Base-by-base conservation (phyloP, 1,140 invertebrate species). In the Hetaerina americana region DNA sequence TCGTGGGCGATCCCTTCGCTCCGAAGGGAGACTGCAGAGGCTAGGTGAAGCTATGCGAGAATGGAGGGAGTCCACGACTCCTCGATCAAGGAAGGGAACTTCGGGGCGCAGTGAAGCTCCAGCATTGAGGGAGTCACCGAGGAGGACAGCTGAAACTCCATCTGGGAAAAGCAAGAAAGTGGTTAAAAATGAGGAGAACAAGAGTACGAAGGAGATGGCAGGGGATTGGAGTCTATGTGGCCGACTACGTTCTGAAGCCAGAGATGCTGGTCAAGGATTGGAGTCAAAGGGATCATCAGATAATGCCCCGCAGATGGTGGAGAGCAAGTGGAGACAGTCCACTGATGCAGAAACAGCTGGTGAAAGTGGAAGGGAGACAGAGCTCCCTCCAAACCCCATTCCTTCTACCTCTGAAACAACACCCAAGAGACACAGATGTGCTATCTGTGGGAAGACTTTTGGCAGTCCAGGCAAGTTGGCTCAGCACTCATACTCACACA, bases 401-500 rank as follows among this genome's bases (percentile, higher is more conserved):
- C 40, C 40, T 57, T 57, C 40, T 12, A 57, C 40, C 1, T 57
- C 40, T 18, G 40, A 57, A 57, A 57, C 67, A 12, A 57, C 40
- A 18, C 25, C 67, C 18, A 68, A 68, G 26, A 76, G 74, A 28
- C 84, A 85, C 76, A 76, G 80, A 76, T 87, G 87, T 81, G 77
- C 77, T 71, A 76, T 83, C 73, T 86, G 86, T 78, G 81, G 84
- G 70, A 87, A 87, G 75, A 83, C 81, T 66, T 88, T 87, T 80
- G 82, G 83, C 73, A 87, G 83, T 75, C 82, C 84, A 0, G 85
- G 84, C 67, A 88, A 87, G 77, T 81, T 88, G 72, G 81, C 80
- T 67, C 85, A 86, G 75, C 87, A 88, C 75, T 79, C 84, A 69
- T 83, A 88, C 72, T 84, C 84, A 24, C 89, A 91, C 78, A 88